These are phyloP conservation scores for Celastrina argiolus DNA, from an alignment of 2,888 invertebrate species.

Conservation along the genomic window DNA sequence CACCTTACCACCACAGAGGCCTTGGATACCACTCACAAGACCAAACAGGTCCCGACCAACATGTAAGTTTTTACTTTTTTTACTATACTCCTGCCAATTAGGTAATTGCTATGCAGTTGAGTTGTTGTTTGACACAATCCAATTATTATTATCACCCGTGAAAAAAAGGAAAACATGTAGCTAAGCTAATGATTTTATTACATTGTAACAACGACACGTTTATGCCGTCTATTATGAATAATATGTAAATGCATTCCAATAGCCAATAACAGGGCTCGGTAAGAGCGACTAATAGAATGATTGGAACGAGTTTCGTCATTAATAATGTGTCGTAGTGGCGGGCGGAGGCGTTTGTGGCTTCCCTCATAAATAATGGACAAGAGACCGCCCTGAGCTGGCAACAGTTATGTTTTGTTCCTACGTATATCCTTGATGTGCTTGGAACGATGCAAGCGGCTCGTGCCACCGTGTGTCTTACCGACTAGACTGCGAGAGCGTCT, in stretches of 20 bases:
- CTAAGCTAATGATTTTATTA: not conserved
- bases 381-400: constrained; percentile 53
- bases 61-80: constrained; percentile 81
- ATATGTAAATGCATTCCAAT: constrained; percentile 21
- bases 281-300: constrained; percentile 34
- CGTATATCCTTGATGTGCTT: not conserved
- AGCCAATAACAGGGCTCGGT: constrained; percentile 28
- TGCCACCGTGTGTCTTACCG: not conserved
- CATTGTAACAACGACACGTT: not conserved
- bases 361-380: constrained; percentile 60
- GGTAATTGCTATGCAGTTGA: not conserved
- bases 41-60: constrained; percentile 93
- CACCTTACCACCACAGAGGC: constrained; percentile 93
- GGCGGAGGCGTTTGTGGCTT: constrained; percentile 54
- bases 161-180: not conserved
- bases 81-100: not conserved
- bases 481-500: too few species aligned
- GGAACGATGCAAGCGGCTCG: not conserved
- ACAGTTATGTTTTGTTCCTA: constrained; percentile 44
- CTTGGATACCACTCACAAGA: constrained; percentile 95
- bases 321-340: constrained; percentile 59
- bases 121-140: not conserved
- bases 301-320: constrained; percentile 34
- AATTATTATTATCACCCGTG: not conserved
- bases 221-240: not conserved